Evolutionary conservation across 2,113 vertebrate species (phyloP).

Genomic region (Archocentrus centrarchus): DNA sequence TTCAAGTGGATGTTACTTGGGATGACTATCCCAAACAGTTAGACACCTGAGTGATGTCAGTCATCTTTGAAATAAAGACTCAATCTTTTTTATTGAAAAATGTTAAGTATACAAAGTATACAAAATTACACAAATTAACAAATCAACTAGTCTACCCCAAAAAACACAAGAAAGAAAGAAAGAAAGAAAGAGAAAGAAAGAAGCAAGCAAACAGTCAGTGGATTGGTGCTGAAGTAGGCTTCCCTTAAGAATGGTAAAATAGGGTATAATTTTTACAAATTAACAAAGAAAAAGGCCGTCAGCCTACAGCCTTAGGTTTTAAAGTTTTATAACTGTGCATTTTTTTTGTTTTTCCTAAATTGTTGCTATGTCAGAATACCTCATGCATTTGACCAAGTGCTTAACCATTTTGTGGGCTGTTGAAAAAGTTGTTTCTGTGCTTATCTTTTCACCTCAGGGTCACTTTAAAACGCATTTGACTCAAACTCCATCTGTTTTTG

Average conservation of each 20-base stretch:
- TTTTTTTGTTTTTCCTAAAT: background rate
- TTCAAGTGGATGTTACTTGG: no score
- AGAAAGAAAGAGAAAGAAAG: background rate
- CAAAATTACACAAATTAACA: no score
- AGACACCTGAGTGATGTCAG: no score
- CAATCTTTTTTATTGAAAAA: no score
- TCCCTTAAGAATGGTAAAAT: background rate
- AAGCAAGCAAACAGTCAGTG: background rate
- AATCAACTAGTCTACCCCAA: background rate
- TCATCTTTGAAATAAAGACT: background rate
- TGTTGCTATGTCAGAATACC: background rate
- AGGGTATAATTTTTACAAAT: background rate
- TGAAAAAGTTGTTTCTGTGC: constrained; percentile 38
- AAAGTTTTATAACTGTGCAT: background rate
- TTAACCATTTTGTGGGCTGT: constrained; percentile 16
- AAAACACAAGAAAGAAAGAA: background rate
- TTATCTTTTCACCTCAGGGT: constrained; percentile 64
- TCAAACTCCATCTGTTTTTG: constrained; percentile 59
- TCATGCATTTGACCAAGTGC: background rate
- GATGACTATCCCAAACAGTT: no score
- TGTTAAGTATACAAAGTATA: no score
- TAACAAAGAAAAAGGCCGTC: background rate
- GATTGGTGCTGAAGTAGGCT: background rate
- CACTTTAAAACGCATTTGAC: constrained; percentile 53
- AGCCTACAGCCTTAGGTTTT: background rate